These are phyloP conservation scores for Megalops cyprinoides DNA, from an alignment of 2,797 vertebrate species.

Conservation along the genomic window DNA sequence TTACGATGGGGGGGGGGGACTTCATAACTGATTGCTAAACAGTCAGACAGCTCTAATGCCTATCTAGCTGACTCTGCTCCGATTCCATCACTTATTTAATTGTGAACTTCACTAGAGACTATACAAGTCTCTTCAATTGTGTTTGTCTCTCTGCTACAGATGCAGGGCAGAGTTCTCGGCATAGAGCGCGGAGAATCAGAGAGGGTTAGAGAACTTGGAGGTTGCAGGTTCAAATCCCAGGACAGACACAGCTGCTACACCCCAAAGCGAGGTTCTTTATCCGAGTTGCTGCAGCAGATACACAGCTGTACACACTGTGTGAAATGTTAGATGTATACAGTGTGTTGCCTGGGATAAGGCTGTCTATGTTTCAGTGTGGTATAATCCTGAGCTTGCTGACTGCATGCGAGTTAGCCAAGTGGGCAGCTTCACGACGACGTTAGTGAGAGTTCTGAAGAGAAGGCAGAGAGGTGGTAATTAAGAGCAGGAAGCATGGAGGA, in stretches of 20 bases:
- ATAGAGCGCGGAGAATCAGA: not conserved
- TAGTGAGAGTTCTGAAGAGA: too few relatives aligned
- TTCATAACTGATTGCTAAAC: constrained; percentile 6
- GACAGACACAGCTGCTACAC: not conserved
- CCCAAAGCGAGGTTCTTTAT: too few relatives aligned
- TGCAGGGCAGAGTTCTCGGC: not conserved
- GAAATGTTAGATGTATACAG: not conserved
- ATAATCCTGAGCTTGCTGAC: not conserved
- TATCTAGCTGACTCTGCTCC: not conserved
- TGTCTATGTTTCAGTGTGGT: not conserved
- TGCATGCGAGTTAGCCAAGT: not conserved
- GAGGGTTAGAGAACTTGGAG: not conserved
- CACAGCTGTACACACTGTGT: not conserved
- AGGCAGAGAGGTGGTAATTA: not conserved
- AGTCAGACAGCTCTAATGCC: constrained; percentile 16
- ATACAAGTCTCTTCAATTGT: not conserved
- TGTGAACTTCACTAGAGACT: not conserved
- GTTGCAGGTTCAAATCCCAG: not conserved
- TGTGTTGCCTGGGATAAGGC: not conserved
- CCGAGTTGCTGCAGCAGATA: not conserved
- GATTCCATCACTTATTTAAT: constrained; percentile 18
- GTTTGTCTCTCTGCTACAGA: not conserved
- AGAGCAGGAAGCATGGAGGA: not conserved
- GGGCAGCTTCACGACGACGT: not conserved
- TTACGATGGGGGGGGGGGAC: not conserved